These are phyloP conservation scores for Malurus melanocephalus DNA, from an alignment of 2,113 vertebrate species.

Conservation along the genomic window DNA sequence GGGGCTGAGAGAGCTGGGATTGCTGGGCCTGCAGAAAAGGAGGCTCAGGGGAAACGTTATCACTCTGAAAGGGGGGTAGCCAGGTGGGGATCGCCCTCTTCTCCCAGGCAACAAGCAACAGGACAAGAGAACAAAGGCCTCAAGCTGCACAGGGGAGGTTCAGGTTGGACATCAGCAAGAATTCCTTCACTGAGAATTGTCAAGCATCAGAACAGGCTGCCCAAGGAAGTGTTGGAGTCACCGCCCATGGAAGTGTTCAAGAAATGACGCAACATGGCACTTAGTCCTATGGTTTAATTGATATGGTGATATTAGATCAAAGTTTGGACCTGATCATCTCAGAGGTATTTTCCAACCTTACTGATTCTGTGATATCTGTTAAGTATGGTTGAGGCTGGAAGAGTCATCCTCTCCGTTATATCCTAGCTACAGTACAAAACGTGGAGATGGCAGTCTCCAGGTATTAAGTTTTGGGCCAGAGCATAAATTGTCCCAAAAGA, in stretches of 20 bases:
- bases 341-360: not conserved
- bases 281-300: not conserved
- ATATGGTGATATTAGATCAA: not conserved
- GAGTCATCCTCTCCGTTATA: not conserved
- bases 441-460: not conserved
- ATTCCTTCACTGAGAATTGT: not conserved
- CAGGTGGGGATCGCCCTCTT: not conserved
- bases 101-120: not conserved
- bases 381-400: not conserved
- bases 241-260: not conserved
- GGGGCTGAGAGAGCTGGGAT: not conserved
- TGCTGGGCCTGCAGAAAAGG: not conserved
- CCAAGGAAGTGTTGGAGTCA: not conserved
- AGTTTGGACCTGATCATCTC: not conserved
- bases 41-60: not conserved
- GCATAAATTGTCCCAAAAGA: not conserved
- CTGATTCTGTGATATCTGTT: not conserved
- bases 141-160: not conserved
- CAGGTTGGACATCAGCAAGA: not conserved
- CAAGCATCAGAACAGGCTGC: not conserved
- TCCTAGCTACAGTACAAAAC: not conserved
- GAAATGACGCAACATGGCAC: not conserved
- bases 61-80: not conserved
- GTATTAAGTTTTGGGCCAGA: not conserved
- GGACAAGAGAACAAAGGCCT: not conserved